These are phyloP conservation scores for Chaetodon auriga DNA, from an alignment of 2,113 vertebrate genomes.

Conservation along the genomic window DNA sequence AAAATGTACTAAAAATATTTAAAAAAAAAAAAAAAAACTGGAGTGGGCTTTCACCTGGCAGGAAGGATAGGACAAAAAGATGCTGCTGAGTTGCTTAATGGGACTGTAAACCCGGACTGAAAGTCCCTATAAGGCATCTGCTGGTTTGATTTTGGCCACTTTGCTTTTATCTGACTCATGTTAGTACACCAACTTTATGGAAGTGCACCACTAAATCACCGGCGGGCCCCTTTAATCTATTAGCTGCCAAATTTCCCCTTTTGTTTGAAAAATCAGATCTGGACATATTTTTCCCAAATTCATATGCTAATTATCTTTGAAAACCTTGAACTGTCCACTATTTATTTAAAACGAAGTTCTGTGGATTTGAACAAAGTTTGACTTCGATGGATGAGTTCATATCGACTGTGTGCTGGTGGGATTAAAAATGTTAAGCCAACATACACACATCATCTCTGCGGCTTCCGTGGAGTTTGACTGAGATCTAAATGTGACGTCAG, in stretches of 20 bases:
- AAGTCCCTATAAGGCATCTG: not conserved
- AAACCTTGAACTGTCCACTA: not conserved
- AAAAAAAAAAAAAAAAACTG: too few species aligned
- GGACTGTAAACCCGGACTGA: not conserved
- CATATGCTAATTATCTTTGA: not conserved
- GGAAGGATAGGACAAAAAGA: not conserved
- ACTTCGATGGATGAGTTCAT: not conserved
- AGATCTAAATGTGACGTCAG: not conserved
- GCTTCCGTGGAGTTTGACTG: not conserved
- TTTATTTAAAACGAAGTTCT: not conserved
- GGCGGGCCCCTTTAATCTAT: not conserved
- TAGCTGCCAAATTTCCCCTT: not conserved
- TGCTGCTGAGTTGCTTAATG: not conserved
- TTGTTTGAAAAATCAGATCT: too few species aligned
- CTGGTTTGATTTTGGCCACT: not conserved
- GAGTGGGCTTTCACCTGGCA: not conserved
- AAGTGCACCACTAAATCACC: too few species aligned
- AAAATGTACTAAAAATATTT: too few species aligned
- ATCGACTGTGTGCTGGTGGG: not conserved
- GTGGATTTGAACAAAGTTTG: too few species aligned
- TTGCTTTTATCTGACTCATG: not conserved
- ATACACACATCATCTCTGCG: not conserved
- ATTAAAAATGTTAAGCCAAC: not conserved
- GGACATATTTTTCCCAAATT: not conserved
- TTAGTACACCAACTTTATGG: not conserved